These are phyloP conservation scores for Calycopis cecrops DNA, from an alignment of 1,140 invertebrate species.

Conservation along the genomic window DNA sequence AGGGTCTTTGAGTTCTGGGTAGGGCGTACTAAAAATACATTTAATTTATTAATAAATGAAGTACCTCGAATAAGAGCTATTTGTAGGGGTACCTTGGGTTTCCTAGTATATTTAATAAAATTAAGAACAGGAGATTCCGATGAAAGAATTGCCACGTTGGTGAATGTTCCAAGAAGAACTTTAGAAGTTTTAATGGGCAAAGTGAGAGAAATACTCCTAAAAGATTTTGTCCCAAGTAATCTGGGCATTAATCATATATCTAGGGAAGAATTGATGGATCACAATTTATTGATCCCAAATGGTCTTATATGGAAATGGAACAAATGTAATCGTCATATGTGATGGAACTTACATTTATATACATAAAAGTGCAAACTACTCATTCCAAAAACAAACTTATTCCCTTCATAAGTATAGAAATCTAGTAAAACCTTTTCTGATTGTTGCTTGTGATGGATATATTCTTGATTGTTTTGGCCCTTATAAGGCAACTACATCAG, in stretches of 20 bases:
- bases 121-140: neutral
- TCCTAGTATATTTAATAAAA: neutral
- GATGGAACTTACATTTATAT: too few species aligned
- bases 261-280: too few species aligned
- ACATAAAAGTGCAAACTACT: too few species aligned
- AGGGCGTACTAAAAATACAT: neutral
- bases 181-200: neutral
- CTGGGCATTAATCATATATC: neutral
- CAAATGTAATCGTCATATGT: too few species aligned
- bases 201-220: neutral
- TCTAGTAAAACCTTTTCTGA: too few species aligned
- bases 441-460: too few species aligned
- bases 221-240: conserved; percentile 1
- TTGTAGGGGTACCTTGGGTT: neutral
- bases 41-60: neutral
- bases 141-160: neutral
- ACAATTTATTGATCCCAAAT: too few species aligned
- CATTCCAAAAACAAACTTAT: too few species aligned
- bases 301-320: too few species aligned
- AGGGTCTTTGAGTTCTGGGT: neutral
- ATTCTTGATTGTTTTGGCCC: too few species aligned
- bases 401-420: too few species aligned
- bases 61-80: neutral
- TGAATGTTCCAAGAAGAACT: neutral
- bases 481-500: too few species aligned